Evolutionary conservation across 2,113 vertebrate genomes (phyloP).

Genomic region (Cyanistes caeruleus): DNA sequence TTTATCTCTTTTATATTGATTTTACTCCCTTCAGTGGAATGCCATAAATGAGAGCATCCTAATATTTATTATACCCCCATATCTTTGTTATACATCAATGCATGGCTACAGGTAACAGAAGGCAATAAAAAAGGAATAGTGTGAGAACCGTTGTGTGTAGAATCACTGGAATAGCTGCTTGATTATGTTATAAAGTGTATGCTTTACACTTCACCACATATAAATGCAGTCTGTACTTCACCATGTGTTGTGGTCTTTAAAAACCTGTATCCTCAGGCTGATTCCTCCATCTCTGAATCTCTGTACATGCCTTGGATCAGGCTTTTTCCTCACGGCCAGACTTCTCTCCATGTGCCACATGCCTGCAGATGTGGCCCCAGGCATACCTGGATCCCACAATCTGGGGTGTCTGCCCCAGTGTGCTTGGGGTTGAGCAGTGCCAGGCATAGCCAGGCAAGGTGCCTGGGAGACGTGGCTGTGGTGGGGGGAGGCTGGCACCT

Average conservation of each 20-base stretch:
- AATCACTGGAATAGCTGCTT: not conserved
- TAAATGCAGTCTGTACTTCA: not conserved
- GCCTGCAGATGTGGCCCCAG: not conserved
- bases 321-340: not conserved
- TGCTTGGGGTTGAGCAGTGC: not conserved
- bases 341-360: not conserved
- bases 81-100: not conserved
- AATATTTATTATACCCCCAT: not conserved
- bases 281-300: not conserved
- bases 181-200: not conserved
- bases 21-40: not conserved
- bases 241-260: accelerated
- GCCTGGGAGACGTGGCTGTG: accelerated
- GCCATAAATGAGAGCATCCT: not conserved
- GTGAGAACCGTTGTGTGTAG: not conserved
- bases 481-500: not conserved
- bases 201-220: not conserved
- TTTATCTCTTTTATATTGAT: not conserved
- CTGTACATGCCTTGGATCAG: not conserved
- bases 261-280: not conserved
- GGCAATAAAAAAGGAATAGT: not conserved
- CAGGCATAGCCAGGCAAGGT: not conserved
- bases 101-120: not conserved
- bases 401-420: accelerated
- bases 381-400: not conserved